Percentiles rank a stretch among this genome's conserved stretches.
These are phyloP conservation scores for Troides oblongomaculatus DNA, from an alignment of 2,888 invertebrate species.

Conservation along the genomic window DNA sequence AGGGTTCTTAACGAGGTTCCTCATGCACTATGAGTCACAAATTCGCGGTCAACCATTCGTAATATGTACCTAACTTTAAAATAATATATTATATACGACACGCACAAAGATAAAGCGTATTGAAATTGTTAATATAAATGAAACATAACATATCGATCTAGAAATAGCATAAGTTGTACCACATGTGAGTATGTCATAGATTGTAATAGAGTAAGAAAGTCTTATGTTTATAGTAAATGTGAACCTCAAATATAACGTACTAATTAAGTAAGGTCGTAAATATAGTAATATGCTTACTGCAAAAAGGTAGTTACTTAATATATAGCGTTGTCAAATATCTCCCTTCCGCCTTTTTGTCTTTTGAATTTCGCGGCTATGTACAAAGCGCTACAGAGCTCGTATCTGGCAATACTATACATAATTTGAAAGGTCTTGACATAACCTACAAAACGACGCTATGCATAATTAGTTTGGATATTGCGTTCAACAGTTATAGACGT, in stretches of 20 bases:
- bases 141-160: not conserved
- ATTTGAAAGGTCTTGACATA: too few species aligned
- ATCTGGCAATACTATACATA: too few species aligned
- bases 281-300: too few species aligned
- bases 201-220: not conserved
- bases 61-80: not conserved
- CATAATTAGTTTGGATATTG: too few species aligned
- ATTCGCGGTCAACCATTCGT: not conserved
- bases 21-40: constrained; percentile 22
- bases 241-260: too few species aligned
- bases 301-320: not conserved
- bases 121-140: not conserved
- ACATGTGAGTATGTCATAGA: not conserved
- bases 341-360: too few species aligned
- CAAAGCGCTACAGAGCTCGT: too few species aligned
- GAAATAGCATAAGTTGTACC: not conserved
- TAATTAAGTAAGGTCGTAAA: too few species aligned
- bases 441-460: too few species aligned
- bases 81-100: not conserved
- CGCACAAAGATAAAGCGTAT: not conserved
- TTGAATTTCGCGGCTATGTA: too few species aligned
- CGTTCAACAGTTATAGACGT: too few species aligned
- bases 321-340: not conserved
- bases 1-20: constrained; percentile 20
- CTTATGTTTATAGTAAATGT: too few species aligned